Base-by-base conservation (phyloP, 1,140 invertebrate species). In the Drosophila serrata region DNA sequence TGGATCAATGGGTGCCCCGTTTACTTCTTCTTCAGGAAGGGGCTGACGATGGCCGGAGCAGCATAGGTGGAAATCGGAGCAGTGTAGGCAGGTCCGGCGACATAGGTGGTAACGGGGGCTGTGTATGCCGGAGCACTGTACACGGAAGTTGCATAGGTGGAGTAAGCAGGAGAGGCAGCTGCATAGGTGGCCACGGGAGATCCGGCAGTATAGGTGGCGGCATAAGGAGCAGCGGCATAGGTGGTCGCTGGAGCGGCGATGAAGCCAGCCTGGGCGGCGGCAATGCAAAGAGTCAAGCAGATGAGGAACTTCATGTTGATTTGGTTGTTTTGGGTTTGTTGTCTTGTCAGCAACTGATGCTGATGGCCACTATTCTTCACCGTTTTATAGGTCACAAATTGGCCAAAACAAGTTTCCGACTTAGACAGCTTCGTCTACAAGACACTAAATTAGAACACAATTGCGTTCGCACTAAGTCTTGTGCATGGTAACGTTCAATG, bases 1-100 rank as follows among this genome's bases (percentile, higher is more conserved):
- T 27, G 35, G 27, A 35, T 51, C 37, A 56, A 22, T 7, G n/a
- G 33, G 19, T 13, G 12, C 27, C 15, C 6, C 33, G 9, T 29
- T 81, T 90, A 90, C 85, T 90, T 90, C 85, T 90, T 90, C 85
- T 90, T 90, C 67, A 90, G 57, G 65, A 90, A 81, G 62, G 85
- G 75, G 63, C 86, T 85, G 78, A 90, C 22, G 46, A 90, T 63
- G 46, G 85, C 77, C 33, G 85, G 85, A 13, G 84, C 84, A 29
- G 84, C 77, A 33, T 88, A 88, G 46, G 76, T 77, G 57, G 73
- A 56, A 19, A 78, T 39, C n/a, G 74, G 62, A 43, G 75, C 75
- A 12, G 74, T 48, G 27, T 67, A 75, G 24, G 24, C 2, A 2
- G 24, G 24, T 24, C 24, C 24, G 24, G 24, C 24, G 24, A 4